Percentiles rank a stretch among this genome's conserved stretches.
These are phyloP conservation scores for Palaemon carinicauda DNA, from an alignment of 1,140 invertebrate species.

Conservation along the genomic window DNA sequence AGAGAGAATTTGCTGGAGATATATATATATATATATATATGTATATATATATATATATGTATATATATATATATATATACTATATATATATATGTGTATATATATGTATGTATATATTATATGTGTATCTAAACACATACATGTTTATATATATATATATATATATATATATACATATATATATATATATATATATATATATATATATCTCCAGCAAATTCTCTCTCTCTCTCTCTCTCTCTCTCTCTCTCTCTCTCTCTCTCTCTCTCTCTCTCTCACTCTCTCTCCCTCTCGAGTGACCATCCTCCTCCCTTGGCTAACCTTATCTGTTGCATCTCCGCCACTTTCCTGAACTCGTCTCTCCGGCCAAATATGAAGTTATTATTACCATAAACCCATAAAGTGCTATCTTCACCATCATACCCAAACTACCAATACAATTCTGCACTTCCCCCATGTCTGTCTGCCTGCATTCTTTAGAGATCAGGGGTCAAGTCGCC, in stretches of 20 bases:
- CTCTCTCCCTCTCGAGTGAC: background rate
- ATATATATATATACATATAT: background rate
- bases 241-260: background rate
- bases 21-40: slow-evolving; percentile 12
- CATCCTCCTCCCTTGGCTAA: background rate
- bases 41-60: background rate
- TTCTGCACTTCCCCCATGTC: background rate
- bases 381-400: background rate
- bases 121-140: background rate
- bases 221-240: slow-evolving; percentile 1
- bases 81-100: background rate
- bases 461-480: background rate
- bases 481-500: too few relatives aligned
- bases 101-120: background rate
- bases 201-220: background rate
- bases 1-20: background rate
- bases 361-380: background rate
- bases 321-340: background rate
- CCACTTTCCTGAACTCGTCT: background rate
- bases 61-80: background rate
- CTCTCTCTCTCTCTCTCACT: background rate
- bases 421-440: background rate
- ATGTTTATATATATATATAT: background rate
- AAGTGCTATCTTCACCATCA: background rate
- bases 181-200: background rate